Percentiles rank a stretch among this genome's conserved stretches.
These are phyloP conservation scores for Lamellibrachia satsuma DNA, from an alignment of 2,888 invertebrate species.

Conservation along the genomic window DNA sequence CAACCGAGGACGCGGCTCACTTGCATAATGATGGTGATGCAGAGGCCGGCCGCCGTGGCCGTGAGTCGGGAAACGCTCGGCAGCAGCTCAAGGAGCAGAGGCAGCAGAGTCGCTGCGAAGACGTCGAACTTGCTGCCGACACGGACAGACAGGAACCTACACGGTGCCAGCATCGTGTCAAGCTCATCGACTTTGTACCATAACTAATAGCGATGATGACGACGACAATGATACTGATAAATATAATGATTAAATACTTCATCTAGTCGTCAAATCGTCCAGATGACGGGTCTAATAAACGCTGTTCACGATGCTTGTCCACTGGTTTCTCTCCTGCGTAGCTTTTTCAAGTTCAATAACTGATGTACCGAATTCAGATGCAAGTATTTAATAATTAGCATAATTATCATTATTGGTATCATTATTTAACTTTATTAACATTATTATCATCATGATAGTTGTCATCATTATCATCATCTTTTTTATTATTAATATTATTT, in stretches of 20 bases:
- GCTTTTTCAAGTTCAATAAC: no score
- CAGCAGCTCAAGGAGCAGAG: background rate
- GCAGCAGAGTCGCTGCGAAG: background rate
- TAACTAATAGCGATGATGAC: background rate
- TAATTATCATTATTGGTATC: no score
- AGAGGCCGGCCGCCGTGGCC: background rate
- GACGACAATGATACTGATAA: background rate
- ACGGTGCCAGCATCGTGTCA: background rate
- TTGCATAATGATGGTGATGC: background rate
- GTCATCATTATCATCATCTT: no score
- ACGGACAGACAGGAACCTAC: background rate
- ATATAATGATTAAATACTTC: background rate
- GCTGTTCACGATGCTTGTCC: no score
- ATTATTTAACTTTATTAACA: no score
- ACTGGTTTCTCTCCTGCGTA: no score
- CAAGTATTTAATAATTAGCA: no score
- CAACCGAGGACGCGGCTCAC: background rate
- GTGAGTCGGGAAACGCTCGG: background rate
- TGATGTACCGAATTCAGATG: no score
- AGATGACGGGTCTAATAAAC: no score
- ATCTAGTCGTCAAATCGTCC: background rate
- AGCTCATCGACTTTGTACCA: background rate
- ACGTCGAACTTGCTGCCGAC: background rate
- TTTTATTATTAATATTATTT: no score
- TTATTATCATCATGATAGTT: no score